Evolutionary conservation across 2,113 vertebrate species (phyloP).

Genomic region (Anguilla rostrata): DNA sequence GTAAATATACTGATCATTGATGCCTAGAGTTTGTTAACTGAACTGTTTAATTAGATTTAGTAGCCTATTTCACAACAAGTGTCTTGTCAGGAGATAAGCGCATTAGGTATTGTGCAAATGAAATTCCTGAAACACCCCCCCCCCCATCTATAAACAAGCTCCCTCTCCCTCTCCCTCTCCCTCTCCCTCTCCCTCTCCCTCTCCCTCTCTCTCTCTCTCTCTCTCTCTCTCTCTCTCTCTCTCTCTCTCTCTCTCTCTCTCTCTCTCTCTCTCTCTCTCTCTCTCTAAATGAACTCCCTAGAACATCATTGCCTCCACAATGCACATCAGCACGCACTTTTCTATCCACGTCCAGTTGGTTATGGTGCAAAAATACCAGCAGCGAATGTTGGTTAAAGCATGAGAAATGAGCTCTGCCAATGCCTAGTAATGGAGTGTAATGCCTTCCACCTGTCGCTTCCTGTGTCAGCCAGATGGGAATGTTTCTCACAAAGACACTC

Average conservation of each 20-base stretch:
- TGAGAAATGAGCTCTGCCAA: neutral
- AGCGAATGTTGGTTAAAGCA: neutral
- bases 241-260: neutral
- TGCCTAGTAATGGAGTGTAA: neutral
- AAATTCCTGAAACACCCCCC: neutral
- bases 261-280: neutral
- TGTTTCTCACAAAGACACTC: neutral
- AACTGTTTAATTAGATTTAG: constrained; percentile 5
- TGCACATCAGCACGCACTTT: neutral
- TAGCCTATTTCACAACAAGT: neutral
- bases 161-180: neutral
- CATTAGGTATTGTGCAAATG: constrained; percentile 23
- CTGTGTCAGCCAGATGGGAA: neutral
- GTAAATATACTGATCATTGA: neutral
- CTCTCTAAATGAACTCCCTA: neutral
- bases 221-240: neutral
- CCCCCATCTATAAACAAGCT: neutral
- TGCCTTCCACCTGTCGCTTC: neutral
- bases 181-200: neutral
- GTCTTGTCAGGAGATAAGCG: neutral
- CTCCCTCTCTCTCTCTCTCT: neutral
- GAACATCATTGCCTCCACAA: neutral
- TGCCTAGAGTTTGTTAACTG: neutral
- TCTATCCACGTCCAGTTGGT: neutral
- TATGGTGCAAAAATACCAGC: neutral